Evolutionary conservation across 1,140 invertebrate genomes (phyloP), one percentile per base, ranked within the genome.

Genomic region (Micrasema minimum): DNA sequence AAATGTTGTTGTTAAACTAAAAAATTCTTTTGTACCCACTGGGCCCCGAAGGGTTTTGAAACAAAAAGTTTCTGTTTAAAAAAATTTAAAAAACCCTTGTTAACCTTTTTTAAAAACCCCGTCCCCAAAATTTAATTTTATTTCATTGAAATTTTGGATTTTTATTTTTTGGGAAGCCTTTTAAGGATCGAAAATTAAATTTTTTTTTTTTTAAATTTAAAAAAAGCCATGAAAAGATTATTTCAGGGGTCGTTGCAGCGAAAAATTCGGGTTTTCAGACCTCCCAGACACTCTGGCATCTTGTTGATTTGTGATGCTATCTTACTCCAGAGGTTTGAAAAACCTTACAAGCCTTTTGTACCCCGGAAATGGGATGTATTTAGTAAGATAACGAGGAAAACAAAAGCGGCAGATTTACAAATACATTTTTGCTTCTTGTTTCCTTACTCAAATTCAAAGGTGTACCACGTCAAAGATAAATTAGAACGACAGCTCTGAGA

Each of bases 281-380:
- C 23, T 14, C 12, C 57, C 22, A 22, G 50, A 53, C 6, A 12
- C 46, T 38, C 31, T 35, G 31, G 46, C 64, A 66, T 53, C 64
- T 51, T 51, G 72, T 69, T 73, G 72, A 73, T 73, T 73, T 66
- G 67, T 73, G 72, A 73, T 73, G 72, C 51, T 73, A 73, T 73
- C 72, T 73, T 61, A 48, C 16, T 12, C 37, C 65, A 64, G 50
- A 20, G 66, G 26, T 61, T 69, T n/a, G n/a, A 41, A 12, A 23
- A 73, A 73, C 67, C 45, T 69, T 64, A 46, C n/a, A 6, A 5
- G 6, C 12, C 53, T 37, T 57, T 57, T 57, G 53, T 57, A 14
- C 31, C 31, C 7, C n/a, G 43, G 18, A n/a, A 51, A 51, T 51
- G 20, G 53, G 26, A 57, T 57, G 53, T 35, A 37, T 14, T 14